Percentiles rank a stretch among this genome's conserved stretches.
These are phyloP conservation scores for Pseudomyrmex concolor DNA, from an alignment of 1,140 invertebrate genomes.

Conservation along the genomic window DNA sequence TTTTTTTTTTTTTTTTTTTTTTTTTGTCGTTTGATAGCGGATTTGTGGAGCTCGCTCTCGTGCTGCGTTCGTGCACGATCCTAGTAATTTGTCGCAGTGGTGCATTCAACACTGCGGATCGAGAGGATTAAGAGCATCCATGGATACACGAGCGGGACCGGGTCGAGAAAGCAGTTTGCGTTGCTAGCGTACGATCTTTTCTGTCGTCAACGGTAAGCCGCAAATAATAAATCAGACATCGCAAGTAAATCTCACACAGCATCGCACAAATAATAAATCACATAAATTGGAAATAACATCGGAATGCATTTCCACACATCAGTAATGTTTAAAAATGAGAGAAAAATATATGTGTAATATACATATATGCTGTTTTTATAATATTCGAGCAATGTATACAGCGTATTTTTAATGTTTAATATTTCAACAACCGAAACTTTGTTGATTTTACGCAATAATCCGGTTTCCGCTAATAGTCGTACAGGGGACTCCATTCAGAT, in stretches of 20 bases:
- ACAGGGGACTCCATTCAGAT: slow-evolving; percentile 2
- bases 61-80: slow-evolving; percentile 51
- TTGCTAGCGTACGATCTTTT: slow-evolving; percentile 51
- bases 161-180: slow-evolving; percentile 57
- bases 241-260: background rate
- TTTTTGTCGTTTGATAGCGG: slow-evolving; percentile 54
- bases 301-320: too few relatives aligned
- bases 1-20: too few relatives aligned
- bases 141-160: slow-evolving; percentile 25
- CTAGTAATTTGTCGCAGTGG: slow-evolving; percentile 70
- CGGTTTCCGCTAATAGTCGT: background rate
- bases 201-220: slow-evolving; percentile 29
- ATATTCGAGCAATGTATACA: background rate
- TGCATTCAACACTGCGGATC: slow-evolving; percentile 67
- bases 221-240: slow-evolving; percentile 40
- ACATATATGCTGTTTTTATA: background rate
- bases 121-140: slow-evolving; percentile 68
- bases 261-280: too few relatives aligned
- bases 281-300: background rate
- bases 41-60: slow-evolving; percentile 55
- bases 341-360: background rate
- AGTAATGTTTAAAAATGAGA: background rate
- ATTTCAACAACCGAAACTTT: background rate
- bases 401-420: background rate
- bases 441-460: background rate